Percentiles rank a stretch among this genome's conserved stretches.
Evolutionary conservation across 2,797 vertebrate species (phyloP).

Genomic region (Lagocephalus sceleratus): DNA sequence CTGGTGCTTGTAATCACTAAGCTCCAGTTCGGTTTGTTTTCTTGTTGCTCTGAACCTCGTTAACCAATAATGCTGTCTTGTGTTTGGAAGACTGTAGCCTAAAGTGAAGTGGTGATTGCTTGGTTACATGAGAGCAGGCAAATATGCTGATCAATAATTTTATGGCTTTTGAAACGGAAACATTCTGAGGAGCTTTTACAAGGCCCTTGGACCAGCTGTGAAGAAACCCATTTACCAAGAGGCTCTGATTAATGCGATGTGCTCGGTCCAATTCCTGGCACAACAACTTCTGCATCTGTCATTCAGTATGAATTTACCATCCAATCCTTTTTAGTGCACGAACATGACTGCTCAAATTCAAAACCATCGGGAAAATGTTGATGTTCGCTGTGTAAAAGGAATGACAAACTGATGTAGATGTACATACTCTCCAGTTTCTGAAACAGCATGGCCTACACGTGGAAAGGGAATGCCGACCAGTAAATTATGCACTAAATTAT

Average conservation of each 20-base stretch:
- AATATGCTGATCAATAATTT: slow-evolving; percentile 38
- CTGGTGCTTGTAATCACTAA: too few species aligned
- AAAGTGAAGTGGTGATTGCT: slow-evolving; percentile 7
- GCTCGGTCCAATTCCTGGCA: slow-evolving; percentile 35
- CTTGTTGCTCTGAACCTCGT: too few species aligned
- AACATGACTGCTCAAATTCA: too few species aligned
- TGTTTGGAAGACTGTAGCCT: neutral
- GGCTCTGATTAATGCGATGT: slow-evolving; percentile 22
- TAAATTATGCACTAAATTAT: too few species aligned
- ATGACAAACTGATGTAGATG: too few species aligned
- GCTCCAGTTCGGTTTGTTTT: too few species aligned
- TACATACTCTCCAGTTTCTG: too few species aligned
- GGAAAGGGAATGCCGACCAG: too few species aligned
- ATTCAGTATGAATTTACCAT: slow-evolving; percentile 21
- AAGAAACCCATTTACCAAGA: slow-evolving; percentile 30
- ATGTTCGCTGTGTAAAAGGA: too few species aligned
- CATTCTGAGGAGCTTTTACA: slow-evolving; percentile 35
- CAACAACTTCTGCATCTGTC: slow-evolving; percentile 6
- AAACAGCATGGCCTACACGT: too few species aligned
- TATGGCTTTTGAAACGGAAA: slow-evolving; percentile 33
- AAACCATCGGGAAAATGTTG: too few species aligned
- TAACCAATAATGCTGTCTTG: too few species aligned
- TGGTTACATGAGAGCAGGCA: slow-evolving; percentile 35
- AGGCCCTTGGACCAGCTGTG: slow-evolving; percentile 13
- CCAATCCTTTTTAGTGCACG: slow-evolving; percentile 2